Percentiles rank a stretch among this genome's conserved stretches.
Conservation (phyloP, 2,113 vertebrate species). For the Anser cygnoides region DNA sequence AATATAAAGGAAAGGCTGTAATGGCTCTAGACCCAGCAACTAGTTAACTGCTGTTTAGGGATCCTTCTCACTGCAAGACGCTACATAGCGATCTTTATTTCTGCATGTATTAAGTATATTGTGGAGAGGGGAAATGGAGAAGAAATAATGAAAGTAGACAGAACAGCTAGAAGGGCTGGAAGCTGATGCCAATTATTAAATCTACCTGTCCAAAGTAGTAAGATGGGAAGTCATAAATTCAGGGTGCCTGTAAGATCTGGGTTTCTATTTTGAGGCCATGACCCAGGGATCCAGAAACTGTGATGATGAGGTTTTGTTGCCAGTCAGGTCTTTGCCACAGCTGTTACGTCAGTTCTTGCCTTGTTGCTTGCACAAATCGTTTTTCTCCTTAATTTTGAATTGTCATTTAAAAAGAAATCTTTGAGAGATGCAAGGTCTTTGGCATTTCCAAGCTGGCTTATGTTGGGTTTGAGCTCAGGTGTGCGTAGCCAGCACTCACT, state of each 20-base stretch:
- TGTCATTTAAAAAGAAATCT: not conserved
- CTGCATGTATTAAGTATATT: not conserved
- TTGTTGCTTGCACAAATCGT: not conserved
- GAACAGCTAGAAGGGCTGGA: not conserved
- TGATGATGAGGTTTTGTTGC: rapidly evolving
- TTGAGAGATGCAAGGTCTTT: not conserved
- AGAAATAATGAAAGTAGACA: constrained; percentile 39
- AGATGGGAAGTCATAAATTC: not conserved
- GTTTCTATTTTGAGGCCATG: not conserved
- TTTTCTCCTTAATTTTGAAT: not conserved
- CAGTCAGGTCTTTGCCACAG: not conserved
- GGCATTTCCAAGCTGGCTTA: not conserved
- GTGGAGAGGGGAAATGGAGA: not conserved
- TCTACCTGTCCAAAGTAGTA: constrained; percentile 28
- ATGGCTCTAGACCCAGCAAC: not conserved
- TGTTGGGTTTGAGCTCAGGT: not conserved
- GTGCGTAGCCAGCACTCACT: not conserved
- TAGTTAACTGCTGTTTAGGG: not conserved
- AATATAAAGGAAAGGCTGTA: not conserved
- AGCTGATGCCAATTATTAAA: constrained; percentile 20
- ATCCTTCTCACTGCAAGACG: not conserved
- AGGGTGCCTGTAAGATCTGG: not conserved
- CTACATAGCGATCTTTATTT: not conserved
- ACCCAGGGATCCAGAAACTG: not conserved
- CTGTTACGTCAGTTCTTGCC: not conserved